phyloP scores from a whole-genome alignment of 2,113 vertebrate genomes.

The Chrysochloris asiatica region DNA sequence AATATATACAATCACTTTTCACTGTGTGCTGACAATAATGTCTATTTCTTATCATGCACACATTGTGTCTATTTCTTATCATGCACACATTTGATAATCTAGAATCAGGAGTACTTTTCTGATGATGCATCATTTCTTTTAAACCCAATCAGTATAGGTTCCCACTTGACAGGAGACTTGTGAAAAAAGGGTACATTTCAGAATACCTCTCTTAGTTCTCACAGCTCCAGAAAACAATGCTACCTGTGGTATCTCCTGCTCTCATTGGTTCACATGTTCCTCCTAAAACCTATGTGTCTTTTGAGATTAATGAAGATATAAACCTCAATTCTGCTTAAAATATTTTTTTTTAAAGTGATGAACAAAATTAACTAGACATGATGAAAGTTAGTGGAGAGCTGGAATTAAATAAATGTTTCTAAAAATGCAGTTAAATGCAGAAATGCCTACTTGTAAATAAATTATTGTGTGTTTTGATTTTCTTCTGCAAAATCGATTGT shows the following conservation, averaged over 20 bases:
- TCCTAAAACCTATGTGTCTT: not conserved
- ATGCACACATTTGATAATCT: not conserved
- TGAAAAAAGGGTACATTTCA: not conserved
- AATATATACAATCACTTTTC: not conserved
- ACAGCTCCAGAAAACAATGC: not conserved
- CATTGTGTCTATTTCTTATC: not conserved
- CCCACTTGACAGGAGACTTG: not conserved
- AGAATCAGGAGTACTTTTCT: not conserved
- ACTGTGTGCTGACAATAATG: not conserved
- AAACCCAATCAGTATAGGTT: not conserved
- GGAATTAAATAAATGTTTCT: not conserved
- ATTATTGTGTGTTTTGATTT: not conserved
- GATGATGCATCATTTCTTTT: constrained; percentile 1
- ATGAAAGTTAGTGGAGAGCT: not conserved
- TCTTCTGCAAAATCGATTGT: constrained; percentile 56
- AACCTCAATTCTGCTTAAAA: not conserved
- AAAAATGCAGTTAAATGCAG: not conserved
- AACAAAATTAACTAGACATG: not conserved
- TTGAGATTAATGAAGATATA: not conserved
- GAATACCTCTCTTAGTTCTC: not conserved
- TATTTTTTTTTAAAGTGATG: not conserved
- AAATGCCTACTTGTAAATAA: constrained; percentile 45
- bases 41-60: not conserved
- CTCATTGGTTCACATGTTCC: not conserved
- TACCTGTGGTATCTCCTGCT: not conserved